Evolutionary conservation across 2,797 vertebrate species (phyloP).

Genomic region (Anguilla marmorata): DNA sequence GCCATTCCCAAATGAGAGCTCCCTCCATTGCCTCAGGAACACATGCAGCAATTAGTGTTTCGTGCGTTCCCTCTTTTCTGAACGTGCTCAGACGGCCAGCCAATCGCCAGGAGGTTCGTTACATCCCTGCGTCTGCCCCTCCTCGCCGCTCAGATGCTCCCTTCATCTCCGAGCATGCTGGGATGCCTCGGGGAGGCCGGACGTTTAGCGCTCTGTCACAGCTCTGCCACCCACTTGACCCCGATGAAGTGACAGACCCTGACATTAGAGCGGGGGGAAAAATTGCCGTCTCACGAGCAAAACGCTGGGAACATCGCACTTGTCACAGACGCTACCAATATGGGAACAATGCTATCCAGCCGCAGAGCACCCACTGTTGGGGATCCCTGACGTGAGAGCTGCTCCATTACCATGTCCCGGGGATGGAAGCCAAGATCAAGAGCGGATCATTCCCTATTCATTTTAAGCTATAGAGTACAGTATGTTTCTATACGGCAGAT

Average conservation of each 20-base stretch:
- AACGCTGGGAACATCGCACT: conserved; percentile 5
- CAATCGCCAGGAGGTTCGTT: conserved; percentile 1
- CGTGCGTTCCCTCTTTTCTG: background rate
- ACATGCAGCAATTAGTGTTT: conserved; percentile 1
- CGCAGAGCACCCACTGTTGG: background rate
- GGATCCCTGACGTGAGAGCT: background rate
- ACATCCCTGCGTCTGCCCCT: background rate
- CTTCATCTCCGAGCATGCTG: background rate
- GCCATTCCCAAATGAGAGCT: background rate
- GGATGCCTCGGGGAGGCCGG: background rate
- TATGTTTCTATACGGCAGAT: background rate
- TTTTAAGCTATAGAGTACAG: background rate
- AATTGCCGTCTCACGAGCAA: background rate
- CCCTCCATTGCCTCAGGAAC: background rate
- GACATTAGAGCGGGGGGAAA: background rate
- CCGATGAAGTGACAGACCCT: background rate
- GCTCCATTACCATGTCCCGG: background rate
- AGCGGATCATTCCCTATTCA: background rate
- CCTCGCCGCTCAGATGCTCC: background rate
- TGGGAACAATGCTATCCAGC: background rate
- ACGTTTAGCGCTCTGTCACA: conserved; percentile 7
- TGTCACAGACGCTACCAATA: conserved; percentile 12
- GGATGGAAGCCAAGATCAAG: background rate
- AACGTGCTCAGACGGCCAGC: background rate
- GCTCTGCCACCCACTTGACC: conserved; percentile 9